Evolutionary conservation across 2,797 vertebrate genomes (phyloP), one percentile per base, ranked within the genome.

Genomic region (Molossus alvarezi): DNA sequence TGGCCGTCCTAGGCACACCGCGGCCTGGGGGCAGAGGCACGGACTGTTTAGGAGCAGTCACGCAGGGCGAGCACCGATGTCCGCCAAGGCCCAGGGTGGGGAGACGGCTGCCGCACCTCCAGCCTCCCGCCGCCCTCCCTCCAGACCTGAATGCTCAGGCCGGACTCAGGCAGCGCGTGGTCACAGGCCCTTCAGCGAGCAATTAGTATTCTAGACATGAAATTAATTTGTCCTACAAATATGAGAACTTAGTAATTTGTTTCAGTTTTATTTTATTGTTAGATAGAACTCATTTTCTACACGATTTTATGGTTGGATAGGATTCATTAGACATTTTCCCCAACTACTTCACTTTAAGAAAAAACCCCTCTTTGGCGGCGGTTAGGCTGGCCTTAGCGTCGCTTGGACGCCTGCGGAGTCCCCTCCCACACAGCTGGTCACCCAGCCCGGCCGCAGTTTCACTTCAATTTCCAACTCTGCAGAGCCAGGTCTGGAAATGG

Each of bases 191-290:
- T 97, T 96, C 48, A 45, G 91, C 62, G 71, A 96, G 97, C 95
- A 98, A 98, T 98, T 98, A 98, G 98, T 98, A 99, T 98, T 98
- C 98, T 95, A 98, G 98, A 98, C 98, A 98, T 97, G 98, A 98
- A 98, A 98, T 98, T 98, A 98, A 98, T 99, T 98, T 98, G 97
- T 97, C 95, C 95, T 97, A 92, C 0, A 67, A 98, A 97, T 98
- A 98, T 92, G 97, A 96, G 97, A 98, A 97, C 96, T 97, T 98
- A 98, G 98, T 97, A 98, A 98, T 98, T 98, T 98, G 97, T 97
- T 98, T 98, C 97, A 97, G 91, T 98, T 98, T 98, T 98, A 98
- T 98, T 99, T 98, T 98, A 98, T 98, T 98, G 98, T 98, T 98
- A 98, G 98, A 98, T 98, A 98, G 89, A 57, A 98, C 98, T 98